A percentile compares a stretch with the other conserved stretches of the same genome.
Evolutionary conservation across 2,888 invertebrate genomes (phyloP).

Genomic region (Hyposoter didymator): DNA sequence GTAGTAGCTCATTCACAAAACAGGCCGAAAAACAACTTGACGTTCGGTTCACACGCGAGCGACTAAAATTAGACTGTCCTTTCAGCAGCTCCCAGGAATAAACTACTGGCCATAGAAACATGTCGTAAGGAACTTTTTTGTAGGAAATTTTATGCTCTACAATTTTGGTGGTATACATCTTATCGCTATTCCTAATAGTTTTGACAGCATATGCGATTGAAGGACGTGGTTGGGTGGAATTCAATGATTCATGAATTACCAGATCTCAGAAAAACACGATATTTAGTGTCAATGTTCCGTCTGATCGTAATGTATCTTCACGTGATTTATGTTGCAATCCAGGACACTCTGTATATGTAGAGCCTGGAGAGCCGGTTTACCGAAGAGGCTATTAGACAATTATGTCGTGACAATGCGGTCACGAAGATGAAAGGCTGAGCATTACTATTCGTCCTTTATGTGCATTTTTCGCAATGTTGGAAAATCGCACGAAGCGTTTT

Average conservation of each 20-base stretch:
- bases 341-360: background rate
- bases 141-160: background rate
- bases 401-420: slow-evolving; percentile 68
- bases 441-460: slow-evolving; percentile 32
- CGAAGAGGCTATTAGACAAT: slow-evolving; percentile 52
- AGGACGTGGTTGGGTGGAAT: background rate
- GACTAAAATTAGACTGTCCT: background rate
- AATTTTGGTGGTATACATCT: background rate
- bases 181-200: background rate
- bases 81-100: background rate
- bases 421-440: slow-evolving; percentile 61
- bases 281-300: background rate
- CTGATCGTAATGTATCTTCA: background rate
- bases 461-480: slow-evolving; percentile 15
- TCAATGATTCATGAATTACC: background rate
- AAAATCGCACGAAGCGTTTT: slow-evolving; percentile 7
- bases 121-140: background rate
- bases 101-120: background rate
- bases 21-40: background rate
- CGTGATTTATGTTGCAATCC: background rate
- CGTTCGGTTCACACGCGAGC: background rate
- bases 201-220: background rate
- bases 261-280: background rate
- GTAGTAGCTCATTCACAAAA: background rate
- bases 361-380: slow-evolving; percentile 7